These are phyloP conservation scores for Tipula vernalis DNA, from an alignment of 2,888 invertebrate genomes.

Conservation along the genomic window DNA sequence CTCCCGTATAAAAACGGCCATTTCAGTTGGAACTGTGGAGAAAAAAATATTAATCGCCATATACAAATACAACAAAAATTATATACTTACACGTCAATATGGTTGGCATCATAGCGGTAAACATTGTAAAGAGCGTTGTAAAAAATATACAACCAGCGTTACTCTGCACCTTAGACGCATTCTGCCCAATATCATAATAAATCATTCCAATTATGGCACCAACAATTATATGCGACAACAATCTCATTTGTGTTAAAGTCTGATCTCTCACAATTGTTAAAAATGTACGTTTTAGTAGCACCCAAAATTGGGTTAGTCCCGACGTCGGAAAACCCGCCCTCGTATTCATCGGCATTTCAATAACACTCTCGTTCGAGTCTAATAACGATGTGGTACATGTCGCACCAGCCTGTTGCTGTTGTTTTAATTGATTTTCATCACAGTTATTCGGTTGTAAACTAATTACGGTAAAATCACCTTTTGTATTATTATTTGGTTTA, in stretches of 20 bases:
- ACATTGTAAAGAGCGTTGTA: conserved; percentile 92
- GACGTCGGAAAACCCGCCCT: conserved; percentile 64
- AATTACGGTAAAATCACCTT: conserved; percentile 22
- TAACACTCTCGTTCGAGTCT: conserved; percentile 60
- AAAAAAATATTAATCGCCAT: conserved; percentile 16
- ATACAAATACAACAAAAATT: background rate
- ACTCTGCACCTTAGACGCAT: conserved; percentile 87
- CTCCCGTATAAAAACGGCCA: conserved; percentile 88
- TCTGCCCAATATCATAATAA: conserved; percentile 86
- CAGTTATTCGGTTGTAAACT: conserved; percentile 23
- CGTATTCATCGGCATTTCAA: conserved; percentile 45
- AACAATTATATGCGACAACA: conserved; percentile 61
- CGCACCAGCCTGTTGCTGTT: conserved; percentile 39
- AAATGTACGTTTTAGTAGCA: conserved; percentile 73
- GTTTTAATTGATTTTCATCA: conserved; percentile 22
- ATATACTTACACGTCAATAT: conserved; percentile 83
- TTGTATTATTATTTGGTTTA: conserved; percentile 9
- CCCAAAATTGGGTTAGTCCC: conserved; percentile 73
- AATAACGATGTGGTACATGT: conserved; percentile 59
- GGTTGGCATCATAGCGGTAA: conserved; percentile 97
- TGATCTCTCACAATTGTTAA: conserved; percentile 71
- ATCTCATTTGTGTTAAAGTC: conserved; percentile 78
- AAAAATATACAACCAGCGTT: conserved; percentile 95
- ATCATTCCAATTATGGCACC: conserved; percentile 86
- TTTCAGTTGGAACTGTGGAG: conserved; percentile 82